Conservation (phyloP, 2,797 vertebrate genomes). For the Oryzias sinensis region DNA sequence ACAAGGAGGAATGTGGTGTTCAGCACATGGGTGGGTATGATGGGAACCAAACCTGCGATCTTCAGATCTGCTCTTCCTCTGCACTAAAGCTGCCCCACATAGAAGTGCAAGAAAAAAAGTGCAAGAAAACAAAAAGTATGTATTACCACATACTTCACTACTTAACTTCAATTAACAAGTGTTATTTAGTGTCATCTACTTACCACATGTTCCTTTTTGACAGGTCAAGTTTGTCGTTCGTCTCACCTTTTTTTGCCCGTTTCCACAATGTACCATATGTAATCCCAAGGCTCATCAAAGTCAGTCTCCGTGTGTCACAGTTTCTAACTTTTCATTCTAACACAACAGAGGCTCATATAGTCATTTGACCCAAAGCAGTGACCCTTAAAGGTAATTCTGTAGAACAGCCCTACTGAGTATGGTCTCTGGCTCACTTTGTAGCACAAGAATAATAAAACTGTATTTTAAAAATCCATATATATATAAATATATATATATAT, state of each 20-base stretch:
- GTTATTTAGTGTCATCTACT: no score
- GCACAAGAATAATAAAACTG: constrained; percentile 38
- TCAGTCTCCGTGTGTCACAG: constrained; percentile 41
- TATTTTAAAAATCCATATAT: constrained; percentile 48
- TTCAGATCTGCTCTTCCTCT: no score
- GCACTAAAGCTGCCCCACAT: no score
- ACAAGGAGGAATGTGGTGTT: no score
- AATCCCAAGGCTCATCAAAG: constrained; percentile 34
- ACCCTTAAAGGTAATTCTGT: constrained; percentile 64
- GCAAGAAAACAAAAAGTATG: no score
- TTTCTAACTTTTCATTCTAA: constrained; percentile 59
- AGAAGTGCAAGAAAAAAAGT: no score
- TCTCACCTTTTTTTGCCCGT: constrained; percentile 12
- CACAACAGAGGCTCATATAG: constrained; percentile 45
- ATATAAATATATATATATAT: no score
- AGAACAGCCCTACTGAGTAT: constrained; percentile 54
- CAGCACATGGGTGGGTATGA: no score
- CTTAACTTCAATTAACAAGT: no score
- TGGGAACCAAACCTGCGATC: no score
- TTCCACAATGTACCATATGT: constrained; percentile 10
- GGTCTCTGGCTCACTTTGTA: constrained; percentile 60
- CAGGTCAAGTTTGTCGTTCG: constrained; percentile 10
- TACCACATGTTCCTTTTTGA: constrained; percentile 1
- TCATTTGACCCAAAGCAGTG: constrained; percentile 44
- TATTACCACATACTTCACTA: no score